These are phyloP conservation scores for Thomomys bottae DNA, from an alignment of 2,113 vertebrate species.

Conservation along the genomic window DNA sequence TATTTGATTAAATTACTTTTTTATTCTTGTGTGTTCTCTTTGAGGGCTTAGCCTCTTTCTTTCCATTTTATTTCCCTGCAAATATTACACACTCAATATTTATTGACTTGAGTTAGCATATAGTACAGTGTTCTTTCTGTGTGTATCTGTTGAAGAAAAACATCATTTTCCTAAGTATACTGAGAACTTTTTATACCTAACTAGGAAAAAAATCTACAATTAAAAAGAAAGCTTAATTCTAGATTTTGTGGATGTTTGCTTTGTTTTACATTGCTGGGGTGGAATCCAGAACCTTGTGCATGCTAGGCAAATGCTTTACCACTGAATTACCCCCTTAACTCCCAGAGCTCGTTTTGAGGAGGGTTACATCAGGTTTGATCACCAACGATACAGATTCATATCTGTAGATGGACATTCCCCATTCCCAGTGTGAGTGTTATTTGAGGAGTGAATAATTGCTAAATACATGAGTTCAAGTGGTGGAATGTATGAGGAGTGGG, in stretches of 20 bases:
- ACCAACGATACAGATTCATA: not conserved
- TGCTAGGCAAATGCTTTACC: not conserved
- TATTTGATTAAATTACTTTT: conserved; percentile 36
- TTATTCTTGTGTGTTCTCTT: not conserved
- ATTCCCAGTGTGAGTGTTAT: not conserved
- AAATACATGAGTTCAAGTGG: not conserved
- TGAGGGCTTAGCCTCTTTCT: not conserved
- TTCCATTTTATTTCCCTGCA: conserved; percentile 3
- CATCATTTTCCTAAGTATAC: conserved; percentile 24
- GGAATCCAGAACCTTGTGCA: not conserved
- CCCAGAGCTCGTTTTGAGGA: not conserved
- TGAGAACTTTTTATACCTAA: not conserved
- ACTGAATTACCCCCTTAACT: not conserved
- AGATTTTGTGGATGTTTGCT: not conserved
- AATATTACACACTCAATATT: conserved; percentile 13
- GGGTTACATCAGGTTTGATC: not conserved
- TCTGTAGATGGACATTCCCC: not conserved
- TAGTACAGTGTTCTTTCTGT: too few relatives aligned
- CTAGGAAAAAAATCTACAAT: conserved; percentile 7
- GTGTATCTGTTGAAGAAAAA: not conserved
- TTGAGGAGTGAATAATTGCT: not conserved
- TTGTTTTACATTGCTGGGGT: not conserved
- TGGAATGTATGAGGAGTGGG: conserved; percentile 42
- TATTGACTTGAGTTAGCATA: conserved; percentile 38
- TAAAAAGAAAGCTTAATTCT: not conserved